Base-by-base conservation (phyloP, 1,140 invertebrate genomes). In the Dolichoris vasculosae region DNA sequence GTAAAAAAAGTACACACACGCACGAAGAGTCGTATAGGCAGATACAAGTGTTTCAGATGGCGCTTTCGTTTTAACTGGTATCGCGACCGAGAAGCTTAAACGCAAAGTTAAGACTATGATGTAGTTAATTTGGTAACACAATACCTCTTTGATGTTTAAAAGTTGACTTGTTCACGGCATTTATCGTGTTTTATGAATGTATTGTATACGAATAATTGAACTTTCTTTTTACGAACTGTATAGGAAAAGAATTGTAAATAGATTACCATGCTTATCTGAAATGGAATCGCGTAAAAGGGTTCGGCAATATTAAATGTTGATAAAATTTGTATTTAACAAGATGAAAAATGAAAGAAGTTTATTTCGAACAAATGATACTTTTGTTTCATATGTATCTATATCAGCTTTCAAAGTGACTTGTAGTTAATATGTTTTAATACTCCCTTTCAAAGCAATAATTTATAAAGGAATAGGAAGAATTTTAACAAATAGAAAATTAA, bases 21-120 rank as follows among this genome's bases (percentile, higher is more conserved):
- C n/a, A n/a, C n/a, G n/a, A n/a, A n/a, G n/a, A n/a, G n/a, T n/a
- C n/a, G n/a, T 63, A 75, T 80, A 75, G 67, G 75, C 82, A 86
- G 51, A 82, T 76, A 81, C 78, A 76, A 86, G 79, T 78, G 73
- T 78, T 81, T 69, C 85, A 43, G 55, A 81, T 85, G 84, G 59
- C 80, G 77, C 84, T 79, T 69, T 79, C 30, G 32, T 55, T 69
- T 32, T 46, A n/a, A 51, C 71, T 8, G 32, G n/a, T 46, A 67
- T 40, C 55, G 76, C 63, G n/a, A 26, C 59, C 32, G 32, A 20
- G 32, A 35, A 32, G 43, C 48, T 55, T 55, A 23, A 48, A 55
- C 13, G 3, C 17, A 8, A 23, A 2, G 3, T 38, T 8, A 20
- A 38, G 23, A 63, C 59, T n/a, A 48, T 63, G n/a, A 67, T 46